These are phyloP conservation scores for Encarsia formosa DNA, from an alignment of 2,888 invertebrate species.

Conservation along the genomic window DNA sequence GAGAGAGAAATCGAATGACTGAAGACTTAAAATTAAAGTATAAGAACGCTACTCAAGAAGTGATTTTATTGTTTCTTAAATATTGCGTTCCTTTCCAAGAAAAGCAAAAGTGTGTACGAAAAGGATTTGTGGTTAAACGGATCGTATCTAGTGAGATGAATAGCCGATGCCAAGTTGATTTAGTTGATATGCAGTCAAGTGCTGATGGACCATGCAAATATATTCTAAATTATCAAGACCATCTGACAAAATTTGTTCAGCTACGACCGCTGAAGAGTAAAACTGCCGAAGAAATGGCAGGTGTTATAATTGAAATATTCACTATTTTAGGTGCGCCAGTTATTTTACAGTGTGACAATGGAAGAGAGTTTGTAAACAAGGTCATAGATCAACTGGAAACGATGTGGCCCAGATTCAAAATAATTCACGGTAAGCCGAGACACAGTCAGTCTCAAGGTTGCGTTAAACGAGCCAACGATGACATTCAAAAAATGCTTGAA, in stretches of 20 bases:
- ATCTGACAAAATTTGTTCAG: conserved; percentile 29
- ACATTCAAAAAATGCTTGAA: conserved; percentile 34
- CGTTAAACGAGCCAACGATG: conserved; percentile 32
- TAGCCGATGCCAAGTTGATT: conserved; percentile 31
- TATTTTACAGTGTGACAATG: neutral
- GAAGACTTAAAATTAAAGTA: conserved; percentile 37
- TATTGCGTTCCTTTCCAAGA: conserved; percentile 34
- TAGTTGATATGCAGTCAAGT: no score
- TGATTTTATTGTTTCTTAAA: conserved; percentile 33
- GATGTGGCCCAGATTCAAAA: neutral
- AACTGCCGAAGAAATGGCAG: neutral
- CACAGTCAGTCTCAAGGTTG: conserved; percentile 33
- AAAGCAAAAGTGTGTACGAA: conserved; percentile 29
- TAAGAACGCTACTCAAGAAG: conserved; percentile 37
- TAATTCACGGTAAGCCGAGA: conserved; percentile 32
- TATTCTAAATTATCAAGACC: conserved; percentile 31
- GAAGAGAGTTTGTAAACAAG: neutral
- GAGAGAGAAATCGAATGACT: conserved; percentile 36
- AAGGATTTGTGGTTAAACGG: conserved; percentile 29
- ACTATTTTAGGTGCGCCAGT: neutral
- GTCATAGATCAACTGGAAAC: neutral
- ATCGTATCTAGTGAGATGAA: conserved; percentile 17
- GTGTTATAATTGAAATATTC: neutral
- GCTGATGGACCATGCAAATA: conserved; percentile 31
- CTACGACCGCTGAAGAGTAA: neutral